Conservation (phyloP, 2,113 vertebrate species). For the Bombycilla garrulus region DNA sequence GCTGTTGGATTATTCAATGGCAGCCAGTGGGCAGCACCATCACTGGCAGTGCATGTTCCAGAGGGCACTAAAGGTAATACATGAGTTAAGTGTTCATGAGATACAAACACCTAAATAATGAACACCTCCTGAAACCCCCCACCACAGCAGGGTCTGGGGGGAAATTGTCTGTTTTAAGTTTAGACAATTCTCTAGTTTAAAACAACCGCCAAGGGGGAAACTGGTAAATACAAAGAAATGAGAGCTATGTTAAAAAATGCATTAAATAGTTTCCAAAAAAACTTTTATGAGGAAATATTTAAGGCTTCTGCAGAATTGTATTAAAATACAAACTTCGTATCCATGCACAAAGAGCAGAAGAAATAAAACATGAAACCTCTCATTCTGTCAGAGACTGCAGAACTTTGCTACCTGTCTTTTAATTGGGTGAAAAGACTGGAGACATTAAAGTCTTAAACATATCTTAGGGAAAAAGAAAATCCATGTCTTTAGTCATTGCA, state of each 20-base stretch:
- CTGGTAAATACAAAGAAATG: neutral
- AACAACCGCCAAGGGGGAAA: neutral
- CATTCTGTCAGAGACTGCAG: neutral
- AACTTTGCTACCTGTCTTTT: neutral
- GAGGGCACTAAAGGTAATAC: neutral
- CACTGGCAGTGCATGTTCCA: neutral
- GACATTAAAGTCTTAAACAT: neutral
- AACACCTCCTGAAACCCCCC: neutral
- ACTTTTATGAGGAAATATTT: neutral
- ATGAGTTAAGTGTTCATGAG: neutral
- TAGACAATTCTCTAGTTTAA: neutral
- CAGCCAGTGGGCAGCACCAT: neutral
- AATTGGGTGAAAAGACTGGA: neutral
- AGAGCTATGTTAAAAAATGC: neutral
- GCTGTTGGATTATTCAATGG: neutral
- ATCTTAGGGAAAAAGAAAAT: neutral
- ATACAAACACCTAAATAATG: neutral
- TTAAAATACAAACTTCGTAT: neutral
- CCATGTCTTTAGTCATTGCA: neutral
- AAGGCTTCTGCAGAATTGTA: neutral
- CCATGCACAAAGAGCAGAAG: neutral
- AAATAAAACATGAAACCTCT: neutral
- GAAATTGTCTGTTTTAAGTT: neutral
- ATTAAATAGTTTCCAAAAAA: neutral
- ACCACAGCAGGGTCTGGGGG: rapidly evolving